Conservation (phyloP, 92 coral and sea anemone species). For the Zoanthus solanderi region DNA sequence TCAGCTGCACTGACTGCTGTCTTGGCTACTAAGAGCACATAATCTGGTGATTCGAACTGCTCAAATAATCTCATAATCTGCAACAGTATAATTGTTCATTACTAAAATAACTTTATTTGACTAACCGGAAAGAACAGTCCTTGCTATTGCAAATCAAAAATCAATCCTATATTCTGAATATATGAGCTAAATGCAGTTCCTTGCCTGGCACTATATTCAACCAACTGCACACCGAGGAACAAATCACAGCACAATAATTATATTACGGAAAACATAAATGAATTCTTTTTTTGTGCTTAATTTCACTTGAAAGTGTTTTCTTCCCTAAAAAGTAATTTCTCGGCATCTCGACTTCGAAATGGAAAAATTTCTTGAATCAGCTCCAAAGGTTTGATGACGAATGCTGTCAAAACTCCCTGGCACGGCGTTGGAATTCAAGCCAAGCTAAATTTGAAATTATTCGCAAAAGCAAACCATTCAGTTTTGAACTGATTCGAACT, state of each 20-base stretch:
- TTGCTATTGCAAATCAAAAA: neutral
- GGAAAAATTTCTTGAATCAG: too few species aligned
- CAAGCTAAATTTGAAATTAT: too few species aligned
- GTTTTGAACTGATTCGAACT: too few species aligned
- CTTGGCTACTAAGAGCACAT: slow-evolving; percentile 84
- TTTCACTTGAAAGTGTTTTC: too few species aligned
- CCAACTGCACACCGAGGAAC: neutral
- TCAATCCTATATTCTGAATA: neutral
- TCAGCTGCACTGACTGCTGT: slow-evolving; percentile 85
- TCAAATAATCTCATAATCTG: slow-evolving; percentile 97
- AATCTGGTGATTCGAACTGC: slow-evolving; percentile 94
- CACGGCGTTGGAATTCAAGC: too few species aligned
- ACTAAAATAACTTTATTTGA: neutral
- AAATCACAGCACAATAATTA: neutral
- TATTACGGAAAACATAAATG: neutral
- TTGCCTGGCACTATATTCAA: neutral
- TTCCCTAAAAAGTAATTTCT: too few species aligned
- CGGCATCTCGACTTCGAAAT: too few species aligned
- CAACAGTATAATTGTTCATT: neutral
- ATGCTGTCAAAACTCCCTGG: too few species aligned
- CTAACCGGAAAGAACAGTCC: neutral
- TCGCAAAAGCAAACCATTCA: too few species aligned
- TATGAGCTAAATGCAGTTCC: neutral
- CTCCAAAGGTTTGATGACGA: too few species aligned
- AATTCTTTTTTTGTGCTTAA: too few species aligned